A percentile compares a stretch with the other conserved stretches of the same genome.
phyloP scores from a whole-genome alignment of 1,140 invertebrate genomes.

The Panagrolaimus sp. region DNA sequence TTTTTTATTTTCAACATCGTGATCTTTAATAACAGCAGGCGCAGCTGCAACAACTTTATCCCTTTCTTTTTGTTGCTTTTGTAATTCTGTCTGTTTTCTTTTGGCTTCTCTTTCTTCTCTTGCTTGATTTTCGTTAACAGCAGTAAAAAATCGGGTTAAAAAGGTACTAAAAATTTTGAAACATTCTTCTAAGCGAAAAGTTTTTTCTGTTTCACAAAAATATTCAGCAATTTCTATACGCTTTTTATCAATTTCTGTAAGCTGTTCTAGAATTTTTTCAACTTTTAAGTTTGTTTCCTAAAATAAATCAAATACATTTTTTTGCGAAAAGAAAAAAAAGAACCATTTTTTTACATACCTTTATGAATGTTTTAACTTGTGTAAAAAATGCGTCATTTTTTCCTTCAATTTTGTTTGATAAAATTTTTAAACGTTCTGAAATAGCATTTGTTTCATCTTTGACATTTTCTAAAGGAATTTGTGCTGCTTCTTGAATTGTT shows the following conservation, averaged over 20 bases:
- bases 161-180: conserved; percentile 82
- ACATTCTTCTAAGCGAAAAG: conserved; percentile 90
- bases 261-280: conserved; percentile 7
- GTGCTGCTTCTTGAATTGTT: conserved; percentile 14
- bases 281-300: conserved; percentile 45
- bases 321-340: conserved; percentile 9
- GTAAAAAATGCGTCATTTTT: conserved; percentile 24
- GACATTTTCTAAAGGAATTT: conserved; percentile 13
- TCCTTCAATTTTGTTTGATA: not conserved
- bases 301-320: conserved; percentile 10
- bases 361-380: conserved; percentile 26
- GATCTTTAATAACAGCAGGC: no score
- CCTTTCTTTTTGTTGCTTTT: not conserved
- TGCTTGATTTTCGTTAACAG: conserved; percentile 47
- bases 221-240: conserved; percentile 72
- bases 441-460: conserved; percentile 16
- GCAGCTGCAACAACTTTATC: not conserved
- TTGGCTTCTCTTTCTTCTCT: conserved; percentile 10
- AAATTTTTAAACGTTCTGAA: conserved; percentile 10
- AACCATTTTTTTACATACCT: conserved; percentile 12
- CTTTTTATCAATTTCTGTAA: conserved; percentile 25
- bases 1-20: not conserved
- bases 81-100: not conserved
- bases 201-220: conserved; percentile 82
- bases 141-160: conserved; percentile 64